phyloP scores from a whole-genome alignment of 2,113 vertebrate species.

The Chaetops frenatus region DNA sequence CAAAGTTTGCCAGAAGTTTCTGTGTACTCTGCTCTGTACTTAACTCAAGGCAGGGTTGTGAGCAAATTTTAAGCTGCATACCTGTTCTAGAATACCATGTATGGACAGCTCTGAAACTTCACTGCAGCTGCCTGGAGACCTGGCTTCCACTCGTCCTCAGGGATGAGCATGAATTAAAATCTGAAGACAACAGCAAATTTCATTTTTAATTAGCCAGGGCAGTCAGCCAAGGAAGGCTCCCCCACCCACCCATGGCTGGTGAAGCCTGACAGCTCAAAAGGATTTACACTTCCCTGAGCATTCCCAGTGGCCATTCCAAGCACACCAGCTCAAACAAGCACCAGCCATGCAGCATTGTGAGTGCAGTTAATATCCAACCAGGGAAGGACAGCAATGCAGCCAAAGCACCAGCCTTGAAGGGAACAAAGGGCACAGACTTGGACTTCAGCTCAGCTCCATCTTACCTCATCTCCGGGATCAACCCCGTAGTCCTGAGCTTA shows the following conservation, averaged over 20 bases:
- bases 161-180: slow-evolving; percentile 9
- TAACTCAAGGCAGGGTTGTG: not conserved
- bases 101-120: not conserved
- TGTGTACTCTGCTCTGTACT: not conserved
- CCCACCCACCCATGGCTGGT: not conserved
- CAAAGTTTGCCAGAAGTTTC: not conserved
- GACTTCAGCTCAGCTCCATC: not conserved
- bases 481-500: slow-evolving; percentile 17
- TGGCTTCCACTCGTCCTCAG: not conserved
- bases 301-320: slow-evolving; percentile 8
- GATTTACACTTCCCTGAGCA: not conserved
- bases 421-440: not conserved
- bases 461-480: slow-evolving; percentile 27
- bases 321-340: not conserved
- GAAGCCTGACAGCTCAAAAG: not conserved
- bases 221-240: slow-evolving; percentile 32
- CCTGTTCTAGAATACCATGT: not conserved
- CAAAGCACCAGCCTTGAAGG: not conserved
- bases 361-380: slow-evolving; percentile 20
- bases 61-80: not conserved
- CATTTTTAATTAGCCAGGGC: slow-evolving; percentile 39
- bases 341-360: slow-evolving; percentile 12
- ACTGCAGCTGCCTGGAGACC: not conserved
- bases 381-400: not conserved
- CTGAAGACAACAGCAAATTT: slow-evolving; percentile 49